Evolutionary conservation across 2,888 invertebrate species (phyloP).

Genomic region (Ophion ellenae): DNA sequence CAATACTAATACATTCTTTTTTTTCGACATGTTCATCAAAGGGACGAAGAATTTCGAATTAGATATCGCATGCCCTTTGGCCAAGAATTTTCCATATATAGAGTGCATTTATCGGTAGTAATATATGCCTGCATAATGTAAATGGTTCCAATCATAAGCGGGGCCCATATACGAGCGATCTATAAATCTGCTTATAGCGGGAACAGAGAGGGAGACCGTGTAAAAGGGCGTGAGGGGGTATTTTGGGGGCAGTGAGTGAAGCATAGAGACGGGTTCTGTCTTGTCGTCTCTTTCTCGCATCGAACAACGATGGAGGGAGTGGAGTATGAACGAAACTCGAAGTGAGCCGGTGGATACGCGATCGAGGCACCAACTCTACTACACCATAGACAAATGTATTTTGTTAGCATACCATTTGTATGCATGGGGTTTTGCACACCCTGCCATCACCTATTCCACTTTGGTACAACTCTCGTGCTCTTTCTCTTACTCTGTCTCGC

Average conservation of each 20-base stretch:
- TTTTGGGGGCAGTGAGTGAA: constrained; percentile 31
- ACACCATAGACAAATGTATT: constrained; percentile 83
- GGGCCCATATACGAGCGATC: constrained; percentile 82
- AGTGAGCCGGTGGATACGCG: constrained; percentile 65
- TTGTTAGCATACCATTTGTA: constrained; percentile 84
- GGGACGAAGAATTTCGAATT: no score
- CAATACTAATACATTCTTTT: no score
- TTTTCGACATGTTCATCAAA: no score
- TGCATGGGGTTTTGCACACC: constrained; percentile 82
- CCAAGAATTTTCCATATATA: constrained; percentile 1
- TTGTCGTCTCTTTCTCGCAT: constrained; percentile 24
- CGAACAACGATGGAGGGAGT: constrained; percentile 47
- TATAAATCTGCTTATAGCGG: constrained; percentile 82
- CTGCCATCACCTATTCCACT: constrained; percentile 66
- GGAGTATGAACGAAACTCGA: constrained; percentile 35
- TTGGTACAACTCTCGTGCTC: constrained; percentile 29
- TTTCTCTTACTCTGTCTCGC: constrained; percentile 40
- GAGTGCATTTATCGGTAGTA: constrained; percentile 42
- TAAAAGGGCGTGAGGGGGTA: constrained; percentile 26
- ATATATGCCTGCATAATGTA: constrained; percentile 79
- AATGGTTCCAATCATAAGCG: constrained; percentile 83
- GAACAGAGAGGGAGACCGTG: constrained; percentile 55
- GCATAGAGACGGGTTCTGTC: constrained; percentile 38
- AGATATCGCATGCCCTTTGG: background rate
- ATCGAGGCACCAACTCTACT: constrained; percentile 67